A percentile compares a stretch with the other conserved stretches of the same genome.
phyloP scores from a whole-genome alignment of 2,113 vertebrate species.

The Pao palembangensis region DNA sequence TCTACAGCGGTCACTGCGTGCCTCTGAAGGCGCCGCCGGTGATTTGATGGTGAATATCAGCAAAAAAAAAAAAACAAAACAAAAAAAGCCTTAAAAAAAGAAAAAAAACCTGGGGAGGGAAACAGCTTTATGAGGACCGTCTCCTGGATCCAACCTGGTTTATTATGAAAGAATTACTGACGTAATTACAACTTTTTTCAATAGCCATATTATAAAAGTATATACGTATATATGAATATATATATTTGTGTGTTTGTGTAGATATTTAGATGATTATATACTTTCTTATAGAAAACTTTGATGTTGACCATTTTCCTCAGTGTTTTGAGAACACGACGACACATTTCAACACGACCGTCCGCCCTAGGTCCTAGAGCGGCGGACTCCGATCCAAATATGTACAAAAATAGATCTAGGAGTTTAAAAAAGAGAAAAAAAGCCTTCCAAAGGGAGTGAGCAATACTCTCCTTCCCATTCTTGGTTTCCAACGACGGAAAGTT shows the following conservation, averaged over 20 bases:
- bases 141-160: slow-evolving; percentile 77
- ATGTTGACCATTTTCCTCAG: slow-evolving; percentile 78
- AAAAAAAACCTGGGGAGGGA: slow-evolving; percentile 28
- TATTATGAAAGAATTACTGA: slow-evolving; percentile 74
- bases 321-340: slow-evolving; percentile 74
- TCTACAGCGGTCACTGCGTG: slow-evolving; percentile 39
- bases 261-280: slow-evolving; percentile 82
- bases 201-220: slow-evolving; percentile 81
- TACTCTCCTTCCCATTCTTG: slow-evolving; percentile 68
- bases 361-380: slow-evolving; percentile 55
- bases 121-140: slow-evolving; percentile 61
- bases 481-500: slow-evolving; percentile 62
- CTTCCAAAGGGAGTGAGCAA: slow-evolving; percentile 75
- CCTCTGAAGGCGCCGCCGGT: slow-evolving; percentile 25
- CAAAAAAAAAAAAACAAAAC: slow-evolving; percentile 39
- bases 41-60: slow-evolving; percentile 39
- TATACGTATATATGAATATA: slow-evolving; percentile 76
- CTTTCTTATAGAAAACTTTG: slow-evolving; percentile 82
- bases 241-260: slow-evolving; percentile 82
- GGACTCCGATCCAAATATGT: slow-evolving; percentile 60
- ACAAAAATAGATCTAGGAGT: slow-evolving; percentile 4
- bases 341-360: slow-evolving; percentile 63
- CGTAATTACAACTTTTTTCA: slow-evolving; percentile 77
- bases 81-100: slow-evolving; percentile 78
- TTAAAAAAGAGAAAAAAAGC: slow-evolving; percentile 17